Percentiles rank a stretch among this genome's conserved stretches.
phyloP scores from a whole-genome alignment of 2,113 vertebrate genomes.

The Mastomys natalensis region DNA sequence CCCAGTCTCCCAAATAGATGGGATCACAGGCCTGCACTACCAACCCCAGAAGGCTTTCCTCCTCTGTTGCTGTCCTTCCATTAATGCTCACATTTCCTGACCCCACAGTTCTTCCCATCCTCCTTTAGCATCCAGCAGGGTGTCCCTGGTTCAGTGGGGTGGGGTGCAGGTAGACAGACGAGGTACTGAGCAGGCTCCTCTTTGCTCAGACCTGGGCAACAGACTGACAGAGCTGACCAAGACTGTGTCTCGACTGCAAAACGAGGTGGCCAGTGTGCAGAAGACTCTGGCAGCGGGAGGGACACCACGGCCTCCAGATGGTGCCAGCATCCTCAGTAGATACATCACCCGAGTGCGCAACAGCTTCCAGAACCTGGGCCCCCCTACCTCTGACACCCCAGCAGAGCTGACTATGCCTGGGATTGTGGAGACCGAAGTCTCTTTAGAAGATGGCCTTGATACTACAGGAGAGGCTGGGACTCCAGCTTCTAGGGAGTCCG shows the following conservation, averaged over 20 bases:
- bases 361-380: constrained; percentile 89
- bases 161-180: neutral
- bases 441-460: constrained; percentile 25
- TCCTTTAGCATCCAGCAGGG: neutral
- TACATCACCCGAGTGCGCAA: constrained; percentile 92
- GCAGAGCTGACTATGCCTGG: constrained; percentile 68
- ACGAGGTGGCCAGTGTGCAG: constrained; percentile 87
- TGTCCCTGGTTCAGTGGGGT: neutral
- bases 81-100: neutral
- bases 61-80: neutral
- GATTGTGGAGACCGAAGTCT: neutral
- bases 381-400: constrained; percentile 53
- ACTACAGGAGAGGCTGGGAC: neutral
- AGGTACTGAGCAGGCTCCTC: neutral
- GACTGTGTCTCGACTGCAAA: constrained; percentile 88
- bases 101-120: neutral
- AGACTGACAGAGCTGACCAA: constrained; percentile 93
- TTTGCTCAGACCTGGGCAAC: constrained; percentile 87
- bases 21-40: too few relatives aligned
- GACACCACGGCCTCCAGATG: neutral
- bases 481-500: neutral
- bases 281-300: constrained; percentile 63
- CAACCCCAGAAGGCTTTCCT: neutral
- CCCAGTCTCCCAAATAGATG: neutral
- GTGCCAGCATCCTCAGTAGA: constrained; percentile 89